Conservation (phyloP, 2,888 invertebrate species). For the Pediacus dermestoides region DNA sequence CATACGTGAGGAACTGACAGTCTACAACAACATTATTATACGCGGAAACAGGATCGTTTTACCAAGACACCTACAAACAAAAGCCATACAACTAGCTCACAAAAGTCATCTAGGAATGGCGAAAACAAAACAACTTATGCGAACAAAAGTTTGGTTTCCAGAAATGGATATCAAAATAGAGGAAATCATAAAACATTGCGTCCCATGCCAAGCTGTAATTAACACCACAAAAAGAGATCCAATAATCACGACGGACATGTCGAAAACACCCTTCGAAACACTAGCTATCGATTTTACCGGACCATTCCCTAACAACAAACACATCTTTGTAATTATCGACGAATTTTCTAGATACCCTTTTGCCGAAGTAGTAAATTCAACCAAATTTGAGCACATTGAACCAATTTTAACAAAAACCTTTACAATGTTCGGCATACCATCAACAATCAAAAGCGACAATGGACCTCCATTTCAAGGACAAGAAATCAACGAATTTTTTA, state of each 20-base stretch:
- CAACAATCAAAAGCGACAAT: slow-evolving; percentile 16
- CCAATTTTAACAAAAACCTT: slow-evolving; percentile 12
- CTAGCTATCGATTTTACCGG: slow-evolving; percentile 17
- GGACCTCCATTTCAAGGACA: slow-evolving; percentile 18
- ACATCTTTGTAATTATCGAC: slow-evolving; percentile 9
- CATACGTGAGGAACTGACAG: slow-evolving; percentile 8
- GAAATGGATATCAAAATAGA: background rate
- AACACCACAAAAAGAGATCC: slow-evolving; percentile 3
- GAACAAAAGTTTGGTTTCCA: slow-evolving; percentile 9
- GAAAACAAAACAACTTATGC: slow-evolving; percentile 10
- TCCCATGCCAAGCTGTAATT: slow-evolving; percentile 2
- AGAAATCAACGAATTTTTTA: slow-evolving; percentile 14
- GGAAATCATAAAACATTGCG: background rate
- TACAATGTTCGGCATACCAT: slow-evolving; percentile 14
- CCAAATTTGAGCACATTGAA: slow-evolving; percentile 11
- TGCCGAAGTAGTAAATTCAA: slow-evolving; percentile 14
- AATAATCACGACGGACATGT: background rate
- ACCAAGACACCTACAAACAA: slow-evolving; percentile 5
- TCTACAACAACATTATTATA: slow-evolving; percentile 7
- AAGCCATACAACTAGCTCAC: slow-evolving; percentile 19
- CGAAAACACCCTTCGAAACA: slow-evolving; percentile 12
- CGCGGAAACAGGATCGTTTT: slow-evolving; percentile 10
- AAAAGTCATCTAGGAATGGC: slow-evolving; percentile 18
- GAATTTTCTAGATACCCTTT: slow-evolving; percentile 18
- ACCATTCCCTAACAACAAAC: slow-evolving; percentile 16